Evolutionary conservation across 64 coral and sea anemone genomes (phyloP), one percentile per base, ranked within the genome.

Genomic region (Astreopora myriophthalma): DNA sequence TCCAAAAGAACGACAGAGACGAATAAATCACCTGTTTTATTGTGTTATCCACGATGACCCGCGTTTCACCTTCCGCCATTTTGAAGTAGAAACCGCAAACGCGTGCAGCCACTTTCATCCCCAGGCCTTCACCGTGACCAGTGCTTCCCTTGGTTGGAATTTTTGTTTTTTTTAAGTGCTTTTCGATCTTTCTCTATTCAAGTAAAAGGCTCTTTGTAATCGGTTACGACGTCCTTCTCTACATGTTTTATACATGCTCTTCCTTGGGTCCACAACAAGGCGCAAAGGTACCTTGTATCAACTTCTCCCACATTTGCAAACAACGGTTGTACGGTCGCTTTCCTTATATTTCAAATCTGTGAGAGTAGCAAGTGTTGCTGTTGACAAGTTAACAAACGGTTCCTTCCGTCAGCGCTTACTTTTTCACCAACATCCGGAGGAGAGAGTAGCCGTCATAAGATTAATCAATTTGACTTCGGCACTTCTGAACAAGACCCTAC

Each of bases 1-100:
- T 48, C 20, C 29, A 37, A 78, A 52, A 26, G 27, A 46, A 19
- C 25, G 52, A 51, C 10, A 16, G 26, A 78, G 25, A 24, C 75
- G 3, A 51, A 32, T 44, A 49, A 31, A 29, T 92, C 87, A 96
- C 95, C 87, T 93, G 34, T 86, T 67, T 93, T 27, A 96, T 63
- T 17, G 39, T 36, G 69, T 31, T 24, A 46, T 96, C 95, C 19
- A 96, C 16, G 2, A 74, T 19, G 40, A 96, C 74, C 0, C 16
- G 27, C 1, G 32, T n/a, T 23, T 86, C 31, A 34, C 29, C 73
- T 62, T 93, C 95, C 80, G 91, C 95, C 95, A 96, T 96, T 69
- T 96, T 96, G 29, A 60, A 68, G 82, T 72, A 48, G n/a, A 68
- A 10, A 19, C 61, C 85, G 24, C 9, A 23, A 27, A 34, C 66